These are phyloP conservation scores for Epizoanthus fatuus DNA, from an alignment of 92 coral and sea anemone genomes.

Conservation along the genomic window DNA sequence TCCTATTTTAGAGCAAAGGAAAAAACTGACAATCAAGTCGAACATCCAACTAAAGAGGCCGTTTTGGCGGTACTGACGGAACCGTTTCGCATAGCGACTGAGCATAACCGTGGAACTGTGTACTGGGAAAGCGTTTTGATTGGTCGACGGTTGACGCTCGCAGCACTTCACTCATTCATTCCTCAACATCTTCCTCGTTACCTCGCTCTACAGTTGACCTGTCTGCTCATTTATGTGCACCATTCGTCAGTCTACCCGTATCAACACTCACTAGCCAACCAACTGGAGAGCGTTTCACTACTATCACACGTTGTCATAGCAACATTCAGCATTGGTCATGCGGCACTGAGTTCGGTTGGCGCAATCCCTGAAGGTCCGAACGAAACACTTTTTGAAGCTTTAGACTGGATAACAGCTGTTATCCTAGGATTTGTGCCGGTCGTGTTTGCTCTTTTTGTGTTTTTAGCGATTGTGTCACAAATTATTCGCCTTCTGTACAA, in stretches of 20 bases:
- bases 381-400: conserved; percentile 7
- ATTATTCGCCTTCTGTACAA: conserved; percentile 17
- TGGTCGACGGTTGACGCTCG: conserved; percentile 43
- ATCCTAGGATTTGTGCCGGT: conserved; percentile 39
- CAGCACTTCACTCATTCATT: conserved; percentile 26
- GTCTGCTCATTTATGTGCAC: conserved; percentile 37
- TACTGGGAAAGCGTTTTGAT: conserved; percentile 59
- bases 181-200: conserved; percentile 20
- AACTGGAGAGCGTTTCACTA: conserved; percentile 36
- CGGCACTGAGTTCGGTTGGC: conserved; percentile 30
- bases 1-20: not conserved
- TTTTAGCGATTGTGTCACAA: conserved; percentile 28
- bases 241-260: conserved; percentile 42
- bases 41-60: not conserved
- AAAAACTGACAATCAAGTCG: not conserved
- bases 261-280: conserved; percentile 7
- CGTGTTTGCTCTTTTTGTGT: conserved; percentile 10
- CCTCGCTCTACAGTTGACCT: conserved; percentile 10
- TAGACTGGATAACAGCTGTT: conserved; percentile 39
- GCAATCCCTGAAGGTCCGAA: conserved; percentile 20
- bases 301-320: conserved; percentile 33
- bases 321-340: conserved; percentile 26
- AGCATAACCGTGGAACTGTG: conserved; percentile 23
- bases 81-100: conserved; percentile 27
- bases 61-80: conserved; percentile 32